phyloP scores from a whole-genome alignment of 2,113 vertebrate genomes.

The Odocoileus virginianus region DNA sequence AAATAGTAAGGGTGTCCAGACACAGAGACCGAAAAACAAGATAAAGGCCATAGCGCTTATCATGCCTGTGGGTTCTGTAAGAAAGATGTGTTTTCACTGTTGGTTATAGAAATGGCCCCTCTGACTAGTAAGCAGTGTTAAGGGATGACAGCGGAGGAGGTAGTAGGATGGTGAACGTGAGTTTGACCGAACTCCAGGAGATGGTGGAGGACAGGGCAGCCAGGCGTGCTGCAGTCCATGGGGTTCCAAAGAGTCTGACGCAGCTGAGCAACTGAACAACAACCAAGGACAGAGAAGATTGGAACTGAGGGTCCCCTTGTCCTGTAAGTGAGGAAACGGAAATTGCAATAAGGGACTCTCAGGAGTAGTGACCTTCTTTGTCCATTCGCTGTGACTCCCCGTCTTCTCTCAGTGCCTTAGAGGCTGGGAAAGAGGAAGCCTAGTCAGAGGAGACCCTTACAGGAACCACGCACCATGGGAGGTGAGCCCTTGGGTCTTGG shows the following conservation, averaged over 20 bases:
- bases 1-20: background rate
- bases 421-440: background rate
- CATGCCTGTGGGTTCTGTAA: background rate
- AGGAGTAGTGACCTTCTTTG: background rate
- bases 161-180: background rate
- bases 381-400: background rate
- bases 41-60: background rate
- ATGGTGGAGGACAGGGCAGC: background rate
- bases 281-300: background rate
- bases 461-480: background rate
- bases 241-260: background rate
- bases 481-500: background rate
- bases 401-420: background rate
- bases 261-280: background rate
- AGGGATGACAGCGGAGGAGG: background rate
- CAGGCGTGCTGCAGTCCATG: fast-evolving
- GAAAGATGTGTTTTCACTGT: background rate
- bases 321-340: background rate
- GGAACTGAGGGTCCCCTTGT: background rate
- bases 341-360: fast-evolving
- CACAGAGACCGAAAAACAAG: background rate
- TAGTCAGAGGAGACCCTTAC: background rate
- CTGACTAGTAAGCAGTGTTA: background rate
- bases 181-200: background rate
- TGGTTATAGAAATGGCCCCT: background rate